Base-by-base conservation (phyloP, 2,888 invertebrate genomes). In the Dioctria linearis region DNA sequence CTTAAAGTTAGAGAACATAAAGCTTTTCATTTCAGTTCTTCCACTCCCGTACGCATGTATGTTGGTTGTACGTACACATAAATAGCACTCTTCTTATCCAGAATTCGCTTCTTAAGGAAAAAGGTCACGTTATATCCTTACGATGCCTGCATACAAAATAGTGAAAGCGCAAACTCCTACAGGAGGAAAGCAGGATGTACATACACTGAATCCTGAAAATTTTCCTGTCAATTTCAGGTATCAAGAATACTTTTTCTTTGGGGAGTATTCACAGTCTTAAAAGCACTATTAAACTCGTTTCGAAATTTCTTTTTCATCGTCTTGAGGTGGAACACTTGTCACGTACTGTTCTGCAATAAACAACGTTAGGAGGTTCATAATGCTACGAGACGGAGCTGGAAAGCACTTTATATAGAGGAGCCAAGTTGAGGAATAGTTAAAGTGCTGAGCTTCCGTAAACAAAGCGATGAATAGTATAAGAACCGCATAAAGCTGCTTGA, bases 401-500 rank as follows among this genome's bases (percentile, higher is more conserved):
- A 43, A 61, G 61, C 61, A 75, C 11, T 75, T 59, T 59, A 43
- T 13, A 8, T 40, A 42, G 25, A 25, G 25, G 25, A 25, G 43
- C 59, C 42, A 40, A 59, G 25, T 75, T 57, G 43, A 25, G 9
- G 59, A 61, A 61, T 75, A 75, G 61, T 59, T 59, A 75, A 75
- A 75, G 75, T 57, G 75, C 43, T 40, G 42, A 57, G 75, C 59
- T 75, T 75, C 75, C 61, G 75, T 46, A 75, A 75, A 75, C 75
- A 75, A 75, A 42, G 59, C 57, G 59, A 75, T 57, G 75, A 75
- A 61, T 75, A 13, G 43, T 42, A 75, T 59, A 61, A 42, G 61
- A 46, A 43, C 25, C 40, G 13, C 9, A 75, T 59, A 75, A 75
- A 75, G 71, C 51, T 51, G 51, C 71, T 71, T 71, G 71, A 61